Conservation (phyloP, 2,113 vertebrate species). For the Albula glossodonta region DNA sequence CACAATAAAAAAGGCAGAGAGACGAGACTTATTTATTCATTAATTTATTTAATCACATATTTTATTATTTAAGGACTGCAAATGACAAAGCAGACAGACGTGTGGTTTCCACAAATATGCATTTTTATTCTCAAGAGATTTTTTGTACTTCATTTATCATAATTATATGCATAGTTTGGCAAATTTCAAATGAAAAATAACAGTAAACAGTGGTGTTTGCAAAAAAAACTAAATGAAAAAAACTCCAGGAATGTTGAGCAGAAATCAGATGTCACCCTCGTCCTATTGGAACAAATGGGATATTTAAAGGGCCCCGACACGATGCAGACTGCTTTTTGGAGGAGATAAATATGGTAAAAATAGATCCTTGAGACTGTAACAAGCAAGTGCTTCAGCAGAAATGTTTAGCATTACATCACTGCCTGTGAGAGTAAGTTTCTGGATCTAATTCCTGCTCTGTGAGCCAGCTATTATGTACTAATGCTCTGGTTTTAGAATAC, state of each 20-base stretch:
- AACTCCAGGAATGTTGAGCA: slow-evolving; percentile 22
- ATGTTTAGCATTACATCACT: slow-evolving; percentile 76
- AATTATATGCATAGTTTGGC: slow-evolving; percentile 23
- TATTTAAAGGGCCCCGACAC: slow-evolving; percentile 69
- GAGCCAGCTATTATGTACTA: slow-evolving; percentile 77
- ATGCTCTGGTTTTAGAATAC: slow-evolving; percentile 78
- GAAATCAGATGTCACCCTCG: slow-evolving; percentile 47
- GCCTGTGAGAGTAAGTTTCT: slow-evolving; percentile 70
- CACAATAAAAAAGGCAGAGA: background rate
- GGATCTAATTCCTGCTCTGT: slow-evolving; percentile 57
- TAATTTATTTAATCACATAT: background rate
- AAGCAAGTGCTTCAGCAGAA: slow-evolving; percentile 75
- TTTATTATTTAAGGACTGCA: background rate
- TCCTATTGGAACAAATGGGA: slow-evolving; percentile 62
- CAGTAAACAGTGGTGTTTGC: background rate
- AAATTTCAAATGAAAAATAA: slow-evolving; percentile 29
- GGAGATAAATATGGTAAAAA: slow-evolving; percentile 72
- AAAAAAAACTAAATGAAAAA: background rate
- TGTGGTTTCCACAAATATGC: slow-evolving; percentile 10
- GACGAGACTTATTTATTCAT: background rate
- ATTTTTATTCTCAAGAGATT: slow-evolving; percentile 7
- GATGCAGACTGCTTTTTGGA: slow-evolving; percentile 72
- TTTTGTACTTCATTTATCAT: slow-evolving; percentile 11
- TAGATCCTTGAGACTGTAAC: slow-evolving; percentile 71
- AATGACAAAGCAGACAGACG: background rate